Percentiles rank a stretch among this genome's conserved stretches.
These are phyloP conservation scores for Collichthys lucidus DNA, from an alignment of 2,113 vertebrate species.

Conservation along the genomic window DNA sequence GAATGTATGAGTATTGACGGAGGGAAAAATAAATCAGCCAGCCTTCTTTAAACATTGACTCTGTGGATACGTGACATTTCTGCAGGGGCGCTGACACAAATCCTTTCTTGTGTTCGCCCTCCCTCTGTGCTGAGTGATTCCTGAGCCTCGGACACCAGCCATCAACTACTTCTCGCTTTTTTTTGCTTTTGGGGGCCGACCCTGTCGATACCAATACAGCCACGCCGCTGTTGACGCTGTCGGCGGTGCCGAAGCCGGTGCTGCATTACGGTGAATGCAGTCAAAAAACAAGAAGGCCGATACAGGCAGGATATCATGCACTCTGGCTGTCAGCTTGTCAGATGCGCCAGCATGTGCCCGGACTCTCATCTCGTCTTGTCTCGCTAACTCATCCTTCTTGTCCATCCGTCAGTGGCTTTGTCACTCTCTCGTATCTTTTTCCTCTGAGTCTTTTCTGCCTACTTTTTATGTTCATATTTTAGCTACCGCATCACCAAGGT, in stretches of 20 bases:
- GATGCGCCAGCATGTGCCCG: constrained; percentile 13
- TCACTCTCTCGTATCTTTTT: constrained; percentile 38
- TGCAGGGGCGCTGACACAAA: constrained; percentile 37
- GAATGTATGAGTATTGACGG: constrained; percentile 37
- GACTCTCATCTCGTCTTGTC: constrained; percentile 55
- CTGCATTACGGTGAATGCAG: constrained; percentile 37
- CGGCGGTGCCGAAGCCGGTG: constrained; percentile 25
- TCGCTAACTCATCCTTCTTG: constrained; percentile 50
- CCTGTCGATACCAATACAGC: constrained; percentile 64
- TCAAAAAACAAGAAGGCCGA: constrained; percentile 43
- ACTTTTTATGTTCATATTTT: constrained; percentile 22
- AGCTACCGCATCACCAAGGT: constrained; percentile 29
- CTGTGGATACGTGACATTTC: constrained; percentile 48
- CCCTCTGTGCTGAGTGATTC: constrained; percentile 38
- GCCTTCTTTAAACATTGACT: constrained; percentile 63
- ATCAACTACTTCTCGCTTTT: constrained; percentile 20
- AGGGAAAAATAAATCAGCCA: constrained; percentile 49
- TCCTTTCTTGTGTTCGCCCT: constrained; percentile 19
- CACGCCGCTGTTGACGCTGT: constrained; percentile 21
- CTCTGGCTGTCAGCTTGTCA: constrained; percentile 71
- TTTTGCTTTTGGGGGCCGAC: constrained; percentile 55
- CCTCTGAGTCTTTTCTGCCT: constrained; percentile 16
- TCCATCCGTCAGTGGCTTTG: constrained; percentile 67
- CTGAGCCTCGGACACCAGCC: constrained; percentile 53
- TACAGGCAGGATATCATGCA: constrained; percentile 56